phyloP scores from a whole-genome alignment of 2,888 invertebrate species.

The Tromatobia lineatoria region DNA sequence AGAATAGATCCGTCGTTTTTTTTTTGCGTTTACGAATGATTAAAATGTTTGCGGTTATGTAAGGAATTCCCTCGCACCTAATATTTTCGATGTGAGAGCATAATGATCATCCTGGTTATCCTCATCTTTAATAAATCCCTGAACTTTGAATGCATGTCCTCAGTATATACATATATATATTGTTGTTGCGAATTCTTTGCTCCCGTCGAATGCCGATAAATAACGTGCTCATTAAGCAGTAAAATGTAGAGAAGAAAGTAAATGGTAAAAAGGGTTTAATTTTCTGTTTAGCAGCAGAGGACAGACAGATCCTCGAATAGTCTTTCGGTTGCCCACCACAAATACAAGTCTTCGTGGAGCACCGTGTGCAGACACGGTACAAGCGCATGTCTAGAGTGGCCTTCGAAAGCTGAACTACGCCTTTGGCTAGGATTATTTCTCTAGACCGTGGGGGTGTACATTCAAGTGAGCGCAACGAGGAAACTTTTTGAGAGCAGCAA shows the following conservation, averaged over 20 bases:
- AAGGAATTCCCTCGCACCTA: no score
- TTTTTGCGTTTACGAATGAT: no score
- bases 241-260: not conserved
- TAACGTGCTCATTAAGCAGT: not conserved
- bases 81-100: no score
- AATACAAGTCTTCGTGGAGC: conserved; percentile 13
- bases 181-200: not conserved
- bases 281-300: conserved; percentile 15
- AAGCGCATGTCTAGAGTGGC: not conserved
- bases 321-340: not conserved
- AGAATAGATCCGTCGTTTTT: no score
- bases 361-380: not conserved
- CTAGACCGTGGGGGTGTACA: conserved; percentile 42
- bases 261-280: not conserved
- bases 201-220: not conserved
- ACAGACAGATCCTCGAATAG: not conserved
- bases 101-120: not conserved
- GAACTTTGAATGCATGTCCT: not conserved
- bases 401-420: conserved; percentile 36
- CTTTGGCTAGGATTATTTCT: conserved; percentile 68
- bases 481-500: conserved; percentile 68
- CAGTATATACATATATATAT: no score
- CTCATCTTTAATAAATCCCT: not conserved
- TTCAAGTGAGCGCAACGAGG: conserved; percentile 54
- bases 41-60: no score